Percentiles rank a stretch among this genome's conserved stretches.
Evolutionary conservation across 1,140 invertebrate species (phyloP).

Genomic region (Gonatopus flavifemur): DNA sequence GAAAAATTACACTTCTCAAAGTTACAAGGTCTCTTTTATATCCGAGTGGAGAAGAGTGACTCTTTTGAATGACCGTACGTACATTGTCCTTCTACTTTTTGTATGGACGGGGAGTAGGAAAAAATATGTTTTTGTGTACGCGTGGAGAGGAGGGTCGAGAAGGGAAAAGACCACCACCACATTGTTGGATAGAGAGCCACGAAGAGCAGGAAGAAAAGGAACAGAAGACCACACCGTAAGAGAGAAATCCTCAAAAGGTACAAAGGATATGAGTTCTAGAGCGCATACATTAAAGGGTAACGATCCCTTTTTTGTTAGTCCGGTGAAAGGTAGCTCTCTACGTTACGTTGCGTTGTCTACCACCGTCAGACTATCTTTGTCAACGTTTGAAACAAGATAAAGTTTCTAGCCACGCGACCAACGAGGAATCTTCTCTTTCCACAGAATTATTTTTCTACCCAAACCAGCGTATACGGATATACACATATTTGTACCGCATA

Average conservation of each 20-base stretch:
- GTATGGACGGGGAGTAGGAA: constrained; percentile 41
- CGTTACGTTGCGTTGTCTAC: constrained; percentile 2
- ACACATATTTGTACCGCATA: no score
- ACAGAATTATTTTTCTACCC: no score
- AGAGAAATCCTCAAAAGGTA: constrained; percentile 51
- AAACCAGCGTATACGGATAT: no score
- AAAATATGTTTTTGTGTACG: no score
- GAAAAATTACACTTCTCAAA: no score
- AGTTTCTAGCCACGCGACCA: constrained; percentile 38
- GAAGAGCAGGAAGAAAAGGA: neutral
- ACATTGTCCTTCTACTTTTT: constrained; percentile 35
- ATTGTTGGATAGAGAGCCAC: neutral
- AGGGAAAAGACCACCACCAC: constrained; percentile 2
- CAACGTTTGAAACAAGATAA: constrained; percentile 21
- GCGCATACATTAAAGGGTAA: constrained; percentile 52
- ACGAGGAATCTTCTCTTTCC: no score
- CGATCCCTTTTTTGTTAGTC: constrained; percentile 35
- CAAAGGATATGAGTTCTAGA: constrained; percentile 51
- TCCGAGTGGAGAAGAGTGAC: no score
- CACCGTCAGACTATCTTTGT: neutral
- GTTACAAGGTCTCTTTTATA: no score
- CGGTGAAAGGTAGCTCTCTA: constrained; percentile 6
- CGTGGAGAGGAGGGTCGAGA: constrained; percentile 11
- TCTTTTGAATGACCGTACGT: constrained; percentile 27
- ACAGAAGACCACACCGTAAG: neutral